Evolutionary conservation across 64 coral and sea anemone genomes (phyloP), one percentile per base, ranked within the genome.

Genomic region (Platygyra sinensis): DNA sequence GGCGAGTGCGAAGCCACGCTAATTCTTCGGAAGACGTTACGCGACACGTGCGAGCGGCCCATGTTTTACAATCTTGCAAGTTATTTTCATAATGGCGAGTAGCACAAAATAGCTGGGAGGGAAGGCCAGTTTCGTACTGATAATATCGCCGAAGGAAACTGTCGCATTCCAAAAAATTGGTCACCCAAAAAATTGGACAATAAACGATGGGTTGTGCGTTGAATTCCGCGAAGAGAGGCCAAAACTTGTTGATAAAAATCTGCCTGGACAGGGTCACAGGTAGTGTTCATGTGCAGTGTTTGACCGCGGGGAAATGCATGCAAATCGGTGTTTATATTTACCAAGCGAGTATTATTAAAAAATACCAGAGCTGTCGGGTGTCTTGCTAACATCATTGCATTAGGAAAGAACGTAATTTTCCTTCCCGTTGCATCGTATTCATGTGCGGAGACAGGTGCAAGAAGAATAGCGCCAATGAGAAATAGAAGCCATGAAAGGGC

Each of bases 121-220:
- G 71, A 15, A 86, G 16, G 3, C 83, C 83, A 2, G 62, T 65
- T 0, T 62, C 15, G 1, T 86, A 86, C 5, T 67, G 60, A 22
- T 74, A 87, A 30, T 42, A 87, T 16, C 85, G 24, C 0, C 39
- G 72, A 7, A 87, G 15, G 30, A 74, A 87, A 74, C 52, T 73
- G 29, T 75, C 85, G 9, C 71, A 75, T 55, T 87, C 85, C 17
- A 87, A 72, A 30, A 75, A 38, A 20, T 67, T 87, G 14, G 85
- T 73, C 1, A 51, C 51, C 0, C 65, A 71, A 16, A 28, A 71
- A 1, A 87, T n/a, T 0, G 85, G n/a, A 87, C 8, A 54, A 74
- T 9, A 87, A 30, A n/a, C 85, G 69, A 22, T 59, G 36, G 8
- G 24, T 87, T 1, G 31, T 59, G 10, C 42, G 36, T 8, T 74